Evolutionary conservation across 2,797 vertebrate species (phyloP), one percentile per base, ranked within the genome.

Genomic region (Danio jaintianensis): DNA sequence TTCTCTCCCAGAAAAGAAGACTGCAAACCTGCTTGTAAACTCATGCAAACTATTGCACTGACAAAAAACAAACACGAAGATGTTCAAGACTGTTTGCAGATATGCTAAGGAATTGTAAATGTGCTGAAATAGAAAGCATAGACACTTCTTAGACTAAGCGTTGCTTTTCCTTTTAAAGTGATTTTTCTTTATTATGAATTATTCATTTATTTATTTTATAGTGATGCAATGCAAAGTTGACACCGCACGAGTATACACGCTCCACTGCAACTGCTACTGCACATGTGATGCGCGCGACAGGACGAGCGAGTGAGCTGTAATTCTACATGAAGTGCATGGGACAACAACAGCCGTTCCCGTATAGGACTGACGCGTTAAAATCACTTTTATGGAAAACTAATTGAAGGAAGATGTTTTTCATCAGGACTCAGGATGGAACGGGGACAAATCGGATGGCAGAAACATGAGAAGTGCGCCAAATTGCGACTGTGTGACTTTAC

Each of bases 251-350:
- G 22, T 69, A 20, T 70, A 43, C 63, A 67, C 50, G 75, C 76
- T 69, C 8, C 29, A 50, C 16, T 61, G 71, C 42, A 55, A 61
- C 15, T 50, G 12, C 40, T 55, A 18, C 68, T 42, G 18, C 55
- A 45, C 45, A 55, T 68, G 76, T 67, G 63, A 72, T 47, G 70
- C 36, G 62, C 56, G 47, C 47, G 58, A 71, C 40, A 63, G 36
- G 64, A 73, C 20, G 53, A 78, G 52, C 6, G 42, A 42, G 67
- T 11, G 67, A 69, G 58, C 63, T 52, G n/a, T n/a, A 78, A 59
- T 73, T 73, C n/a, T 70, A 42, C 58, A 67, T 53, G 74, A 82
- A 58, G 58, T 50, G 36, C 62, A 61, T 15, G 75, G 68, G 55
- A 66, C 45, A 52, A 67, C 52, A 66, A 42, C 48, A 56, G 52